Evolutionary conservation across 2,113 vertebrate species (phyloP).

Genomic region (Rhinopomastus cyanomelas): DNA sequence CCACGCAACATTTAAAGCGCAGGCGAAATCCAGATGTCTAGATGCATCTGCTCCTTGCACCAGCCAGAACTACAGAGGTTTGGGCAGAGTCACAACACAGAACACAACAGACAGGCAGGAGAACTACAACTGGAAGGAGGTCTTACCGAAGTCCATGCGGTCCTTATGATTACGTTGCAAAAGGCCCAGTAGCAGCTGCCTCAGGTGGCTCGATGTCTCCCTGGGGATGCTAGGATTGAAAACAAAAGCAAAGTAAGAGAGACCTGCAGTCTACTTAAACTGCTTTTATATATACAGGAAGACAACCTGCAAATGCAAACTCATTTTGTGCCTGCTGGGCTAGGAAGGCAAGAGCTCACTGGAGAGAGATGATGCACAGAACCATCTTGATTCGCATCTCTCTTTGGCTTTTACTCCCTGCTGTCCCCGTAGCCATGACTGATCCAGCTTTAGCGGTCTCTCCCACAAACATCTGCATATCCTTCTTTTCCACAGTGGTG

Average conservation of each 20-base stretch:
- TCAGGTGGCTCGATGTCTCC: constrained; percentile 87
- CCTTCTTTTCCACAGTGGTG: background rate
- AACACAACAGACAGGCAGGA: background rate
- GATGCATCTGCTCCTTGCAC: background rate
- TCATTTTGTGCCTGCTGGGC: constrained; percentile 10
- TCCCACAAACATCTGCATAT: background rate
- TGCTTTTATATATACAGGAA: constrained; percentile 28
- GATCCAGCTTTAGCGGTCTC: background rate
- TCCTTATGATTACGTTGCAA: constrained; percentile 88
- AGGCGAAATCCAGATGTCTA: background rate
- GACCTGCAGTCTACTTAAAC: background rate
- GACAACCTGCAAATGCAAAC: constrained; percentile 28
- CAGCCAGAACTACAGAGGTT: background rate
- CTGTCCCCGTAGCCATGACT: background rate
- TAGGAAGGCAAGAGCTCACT: background rate
- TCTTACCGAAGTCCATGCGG: constrained; percentile 90
- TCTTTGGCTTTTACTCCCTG: background rate
- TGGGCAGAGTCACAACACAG: background rate
- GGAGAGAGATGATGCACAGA: background rate
- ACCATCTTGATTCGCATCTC: background rate
- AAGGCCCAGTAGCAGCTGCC: constrained; percentile 87
- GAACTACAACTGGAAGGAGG: background rate
- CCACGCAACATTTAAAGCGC: background rate
- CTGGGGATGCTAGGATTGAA: constrained; percentile 85
- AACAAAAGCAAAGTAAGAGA: constrained; percentile 39